Base-by-base conservation (phyloP, 2,797 vertebrate genomes). In the Eurystomus glaucurus region DNA sequence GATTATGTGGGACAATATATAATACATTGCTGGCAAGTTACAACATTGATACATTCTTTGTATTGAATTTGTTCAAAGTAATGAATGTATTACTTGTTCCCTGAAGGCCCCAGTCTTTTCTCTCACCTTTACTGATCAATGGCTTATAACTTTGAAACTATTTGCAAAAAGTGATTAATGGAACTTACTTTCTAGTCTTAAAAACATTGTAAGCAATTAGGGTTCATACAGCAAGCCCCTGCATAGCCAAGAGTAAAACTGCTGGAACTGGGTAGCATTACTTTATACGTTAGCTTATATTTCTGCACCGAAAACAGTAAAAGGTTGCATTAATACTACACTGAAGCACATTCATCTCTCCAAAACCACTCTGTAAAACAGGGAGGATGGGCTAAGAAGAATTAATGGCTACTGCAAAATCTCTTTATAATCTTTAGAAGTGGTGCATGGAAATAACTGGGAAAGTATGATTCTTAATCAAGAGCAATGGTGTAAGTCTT, bases 11-110 rank as follows among this genome's bases (percentile, higher is more conserved):
- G 74, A 91, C 91, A 85, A 35, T 31, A 51, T 88, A 50, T 69
- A 85, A 92, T 62, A 77, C 58, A 58, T 68, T 82, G 45, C 83
- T 65, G 61, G 85, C 61, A 88, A 84, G 75, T 70, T 77, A 88
- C 87, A 92, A 89, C 83, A 94, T 77, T 75, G 89, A 97, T 96
- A 96, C 39, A 79, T 93, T 85, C 52, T 70, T 87, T 69, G 57
- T 79, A 88, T 77, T 93, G 81, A 94, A 94, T 93, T 96, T 91
- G 39, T 91, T 91, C 90, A 80, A 60, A 66, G 55, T 86, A 93
- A 94, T 68, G 41, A 96, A 96, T 81, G 39, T 31, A 92, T 93
- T 91, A 64, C 81, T 76, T 69, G 68, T 46, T 90, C 54, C 78
- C 62, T 1, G 7, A 86, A 93, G 90, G 87, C 50, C 20, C 16